These are phyloP conservation scores for Sebastiscus albofasciatus DNA, from an alignment of 2,797 vertebrate species.

Conservation along the genomic window DNA sequence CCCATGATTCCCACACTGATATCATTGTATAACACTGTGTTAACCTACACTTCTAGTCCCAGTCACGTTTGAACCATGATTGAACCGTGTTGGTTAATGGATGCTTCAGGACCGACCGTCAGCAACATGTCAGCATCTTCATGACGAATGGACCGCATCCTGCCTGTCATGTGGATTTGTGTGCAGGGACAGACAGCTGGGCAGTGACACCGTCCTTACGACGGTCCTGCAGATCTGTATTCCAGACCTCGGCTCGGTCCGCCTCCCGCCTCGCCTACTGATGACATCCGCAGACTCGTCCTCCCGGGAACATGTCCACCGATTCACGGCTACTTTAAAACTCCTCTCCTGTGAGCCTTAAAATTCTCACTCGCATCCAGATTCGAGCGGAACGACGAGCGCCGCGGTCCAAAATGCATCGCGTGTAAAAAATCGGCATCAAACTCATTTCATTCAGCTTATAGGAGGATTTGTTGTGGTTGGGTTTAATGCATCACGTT, in stretches of 20 bases:
- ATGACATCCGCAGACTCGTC: slow-evolving; percentile 79
- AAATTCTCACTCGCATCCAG: slow-evolving; percentile 41
- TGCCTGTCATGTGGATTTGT: slow-evolving; percentile 72
- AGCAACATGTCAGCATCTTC: slow-evolving; percentile 37
- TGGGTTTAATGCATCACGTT: slow-evolving; percentile 20
- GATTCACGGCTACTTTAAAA: slow-evolving; percentile 55
- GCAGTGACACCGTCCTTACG: slow-evolving; percentile 34
- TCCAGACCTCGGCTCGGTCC: slow-evolving; percentile 71
- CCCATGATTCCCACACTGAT: neutral
- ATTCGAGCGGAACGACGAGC: slow-evolving; percentile 6
- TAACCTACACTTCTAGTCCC: neutral
- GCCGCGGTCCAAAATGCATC: neutral
- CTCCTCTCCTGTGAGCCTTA: slow-evolving; percentile 29
- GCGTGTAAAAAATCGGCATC: slow-evolving; percentile 6
- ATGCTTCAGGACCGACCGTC: slow-evolving; percentile 15
- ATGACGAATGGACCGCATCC: slow-evolving; percentile 58
- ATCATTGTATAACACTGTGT: neutral
- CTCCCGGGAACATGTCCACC: slow-evolving; percentile 61
- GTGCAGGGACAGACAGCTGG: slow-evolving; percentile 48
- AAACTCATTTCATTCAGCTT: neutral
- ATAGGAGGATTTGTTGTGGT: neutral
- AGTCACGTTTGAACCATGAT: neutral
- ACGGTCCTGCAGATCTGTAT: slow-evolving; percentile 71
- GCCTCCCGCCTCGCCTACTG: slow-evolving; percentile 62
- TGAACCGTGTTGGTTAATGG: slow-evolving; percentile 3